Base-by-base conservation (phyloP, 1,140 invertebrate species). In the Dreissena rostriformis region DNA sequence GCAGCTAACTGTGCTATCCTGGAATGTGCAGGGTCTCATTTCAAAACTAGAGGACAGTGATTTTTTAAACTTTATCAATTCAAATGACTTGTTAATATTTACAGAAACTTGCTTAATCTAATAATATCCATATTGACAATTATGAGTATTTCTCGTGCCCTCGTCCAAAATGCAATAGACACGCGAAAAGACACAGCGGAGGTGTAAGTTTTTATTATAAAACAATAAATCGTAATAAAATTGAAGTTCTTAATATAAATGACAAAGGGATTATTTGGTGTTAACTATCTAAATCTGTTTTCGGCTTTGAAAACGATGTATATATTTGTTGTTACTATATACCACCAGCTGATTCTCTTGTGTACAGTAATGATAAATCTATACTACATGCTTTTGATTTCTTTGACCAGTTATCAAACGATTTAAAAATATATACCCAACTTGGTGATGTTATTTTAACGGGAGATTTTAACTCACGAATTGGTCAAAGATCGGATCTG, bases 271-370 rank as follows among this genome's bases (percentile, higher is more conserved):
- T 51, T 52, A 24, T 73, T 24, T 73, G 71, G 29, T 51, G 49
- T 53, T 52, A 73, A 53, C 28, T 73, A 53, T 10, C 12, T 15
- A 73, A 73, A 51, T 51, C 19, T 24, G 5, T 14, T 11, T 73
- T 73, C 53, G 71, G 39, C 8, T 19, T 12, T 52, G 14, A 5
- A 15, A 73, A 73, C 51, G 39, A 68, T 39, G 57, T 76, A 29
- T 76, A 7, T 76, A 24, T 78, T 5, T 67, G 61, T 22, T 51
- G 51, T 68, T 52, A 49, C 51, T 78, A 78, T 68, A 52, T 78
- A 12, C 76, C 76, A 7, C 76, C 76, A 24, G 76, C 51, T 19
- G 65, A 78, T 52, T 78, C 76, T 24, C 26, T 11, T 68, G 76
- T 78, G 15, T 78, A 78, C 53, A 66, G 28, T 15, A 22, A 19